Evolutionary conservation across 1,140 invertebrate genomes (phyloP).

Genomic region (Acarapis woodi): DNA sequence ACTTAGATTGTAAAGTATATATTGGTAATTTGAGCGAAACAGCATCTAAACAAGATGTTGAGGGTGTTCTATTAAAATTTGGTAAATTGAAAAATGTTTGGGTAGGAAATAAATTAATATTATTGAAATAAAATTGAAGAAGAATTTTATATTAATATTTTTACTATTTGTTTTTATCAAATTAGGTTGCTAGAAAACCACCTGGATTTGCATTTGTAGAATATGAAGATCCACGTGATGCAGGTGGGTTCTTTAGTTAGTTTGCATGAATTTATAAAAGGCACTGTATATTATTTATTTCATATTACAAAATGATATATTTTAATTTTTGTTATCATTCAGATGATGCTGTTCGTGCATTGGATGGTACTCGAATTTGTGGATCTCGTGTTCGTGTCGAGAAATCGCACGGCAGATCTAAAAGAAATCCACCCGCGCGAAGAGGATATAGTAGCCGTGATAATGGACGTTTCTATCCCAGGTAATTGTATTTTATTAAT

Average conservation of each 20-base stretch:
- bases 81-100: conserved; percentile 82
- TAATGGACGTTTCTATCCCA: no score
- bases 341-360: conserved; percentile 77
- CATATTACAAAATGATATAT: no score
- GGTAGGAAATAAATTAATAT: conserved; percentile 66
- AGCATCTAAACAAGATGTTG: conserved; percentile 66
- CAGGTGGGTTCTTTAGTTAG: no score
- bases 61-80: conserved; percentile 73
- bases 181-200: conserved; percentile 45
- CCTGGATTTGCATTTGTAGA: conserved; percentile 70
- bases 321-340: no score
- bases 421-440: no score
- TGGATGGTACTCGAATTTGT: conserved; percentile 75
- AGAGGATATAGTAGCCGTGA: no score
- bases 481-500: no score
- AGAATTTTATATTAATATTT: no score
- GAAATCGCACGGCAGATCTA: conserved; percentile 53
- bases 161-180: no score
- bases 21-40: conserved; percentile 83
- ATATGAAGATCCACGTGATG: conserved; percentile 37
- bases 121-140: no score
- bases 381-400: conserved; percentile 50
- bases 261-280: no score
- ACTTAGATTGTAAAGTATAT: conserved; percentile 86
- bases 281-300: no score